These are phyloP conservation scores for Pagrus major DNA, from an alignment of 2,113 vertebrate species.

Conservation along the genomic window DNA sequence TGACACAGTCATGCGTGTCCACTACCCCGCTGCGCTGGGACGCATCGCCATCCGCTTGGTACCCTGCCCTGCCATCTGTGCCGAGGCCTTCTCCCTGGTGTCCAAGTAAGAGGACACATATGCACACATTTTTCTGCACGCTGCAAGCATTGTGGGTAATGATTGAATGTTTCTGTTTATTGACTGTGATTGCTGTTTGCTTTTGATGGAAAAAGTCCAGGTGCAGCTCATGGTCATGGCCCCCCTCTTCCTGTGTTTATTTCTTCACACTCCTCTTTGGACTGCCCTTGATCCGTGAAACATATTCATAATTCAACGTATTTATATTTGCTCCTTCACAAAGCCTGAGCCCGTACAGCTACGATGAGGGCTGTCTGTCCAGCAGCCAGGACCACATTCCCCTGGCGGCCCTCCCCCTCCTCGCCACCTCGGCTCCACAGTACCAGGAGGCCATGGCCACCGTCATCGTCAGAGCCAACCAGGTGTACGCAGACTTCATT, in stretches of 20 bases:
- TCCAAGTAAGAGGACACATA: slow-evolving; percentile 87
- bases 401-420: slow-evolving; percentile 93
- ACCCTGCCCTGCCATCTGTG: slow-evolving; percentile 96
- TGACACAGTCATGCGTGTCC: slow-evolving; percentile 95
- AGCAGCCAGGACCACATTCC: slow-evolving; percentile 97
- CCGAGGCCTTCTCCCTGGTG: slow-evolving; percentile 94
- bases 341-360: slow-evolving; percentile 96
- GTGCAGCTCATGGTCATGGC: not conserved
- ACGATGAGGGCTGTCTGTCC: slow-evolving; percentile 93
- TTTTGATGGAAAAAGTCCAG: slow-evolving; percentile 22
- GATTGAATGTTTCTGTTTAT: not conserved
- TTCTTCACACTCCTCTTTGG: not conserved
- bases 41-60: slow-evolving; percentile 94
- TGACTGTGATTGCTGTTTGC: slow-evolving; percentile 23
- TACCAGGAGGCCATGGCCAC: slow-evolving; percentile 95
- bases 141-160: not conserved
- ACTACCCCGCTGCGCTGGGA: slow-evolving; percentile 95
- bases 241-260: slow-evolving; percentile 21
- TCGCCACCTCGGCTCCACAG: slow-evolving; percentile 94
- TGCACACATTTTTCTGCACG: not conserved
- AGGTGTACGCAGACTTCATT: slow-evolving; percentile 93
- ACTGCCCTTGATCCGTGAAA: slow-evolving; percentile 4
- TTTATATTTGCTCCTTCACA: slow-evolving; percentile 26
- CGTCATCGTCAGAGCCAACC: slow-evolving; percentile 92
- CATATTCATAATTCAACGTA: not conserved